Percentiles rank a stretch among this genome's conserved stretches.
Evolutionary conservation across 2,888 invertebrate species (phyloP).

Genomic region (Clitarchus hookeri): DNA sequence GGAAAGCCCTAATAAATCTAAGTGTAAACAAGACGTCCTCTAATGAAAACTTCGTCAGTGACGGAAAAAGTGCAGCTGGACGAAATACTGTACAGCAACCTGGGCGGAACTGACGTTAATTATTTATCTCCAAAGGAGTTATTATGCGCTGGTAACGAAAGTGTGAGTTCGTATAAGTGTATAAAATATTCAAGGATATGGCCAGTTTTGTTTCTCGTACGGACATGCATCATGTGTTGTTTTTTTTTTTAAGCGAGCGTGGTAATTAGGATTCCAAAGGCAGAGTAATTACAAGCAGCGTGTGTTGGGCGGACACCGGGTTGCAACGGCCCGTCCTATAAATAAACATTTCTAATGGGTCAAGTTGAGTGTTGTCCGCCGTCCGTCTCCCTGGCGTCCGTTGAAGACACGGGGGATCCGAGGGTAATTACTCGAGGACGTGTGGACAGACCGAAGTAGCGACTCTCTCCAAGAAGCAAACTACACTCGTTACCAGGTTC

Average conservation of each 20-base stretch:
- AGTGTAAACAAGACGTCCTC: too few species aligned
- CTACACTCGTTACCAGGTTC: not conserved
- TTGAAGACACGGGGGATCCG: not conserved
- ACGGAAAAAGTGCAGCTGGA: too few species aligned
- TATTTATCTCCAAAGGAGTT: too few species aligned
- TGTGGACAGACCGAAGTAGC: not conserved
- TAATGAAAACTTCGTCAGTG: too few species aligned
- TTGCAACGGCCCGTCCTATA: not conserved
- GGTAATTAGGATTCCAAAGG: not conserved
- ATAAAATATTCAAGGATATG: too few species aligned
- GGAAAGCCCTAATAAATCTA: too few species aligned
- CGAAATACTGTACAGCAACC: too few species aligned
- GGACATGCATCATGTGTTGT: not conserved
- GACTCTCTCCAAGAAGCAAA: not conserved
- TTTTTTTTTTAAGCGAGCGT: not conserved
- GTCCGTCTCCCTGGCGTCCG: not conserved
- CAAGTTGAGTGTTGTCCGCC: not conserved
- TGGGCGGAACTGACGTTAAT: too few species aligned
- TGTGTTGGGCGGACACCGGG: not conserved
- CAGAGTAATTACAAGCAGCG: not conserved
- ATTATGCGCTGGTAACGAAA: too few species aligned
- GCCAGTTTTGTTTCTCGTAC: not conserved
- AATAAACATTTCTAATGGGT: not conserved
- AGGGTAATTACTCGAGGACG: not conserved
- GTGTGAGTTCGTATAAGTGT: too few species aligned